Evolutionary conservation across 2,888 invertebrate genomes (phyloP).

Genomic region (Volucella inanis): DNA sequence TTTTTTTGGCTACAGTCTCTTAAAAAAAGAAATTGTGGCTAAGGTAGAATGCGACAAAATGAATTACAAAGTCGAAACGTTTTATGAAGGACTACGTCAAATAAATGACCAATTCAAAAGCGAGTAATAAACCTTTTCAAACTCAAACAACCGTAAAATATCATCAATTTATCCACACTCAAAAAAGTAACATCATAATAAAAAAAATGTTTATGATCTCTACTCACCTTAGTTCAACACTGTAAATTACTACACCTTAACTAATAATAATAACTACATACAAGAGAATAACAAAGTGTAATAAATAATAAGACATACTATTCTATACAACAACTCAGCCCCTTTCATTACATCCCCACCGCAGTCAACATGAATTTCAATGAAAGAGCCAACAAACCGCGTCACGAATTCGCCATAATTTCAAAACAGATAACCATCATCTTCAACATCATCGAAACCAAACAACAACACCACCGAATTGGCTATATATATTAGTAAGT

Average conservation of each 20-base stretch:
- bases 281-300: constrained; percentile 34
- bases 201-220: background rate
- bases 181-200: too few species aligned
- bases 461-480: constrained; percentile 28
- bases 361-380: constrained; percentile 44
- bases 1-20: too few species aligned
- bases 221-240: background rate
- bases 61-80: too few species aligned
- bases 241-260: constrained; percentile 11
- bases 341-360: constrained; percentile 16
- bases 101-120: too few species aligned
- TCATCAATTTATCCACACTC: too few species aligned
- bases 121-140: too few species aligned
- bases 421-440: constrained; percentile 61
- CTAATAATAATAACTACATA: constrained; percentile 11
- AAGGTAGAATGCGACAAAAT: too few species aligned
- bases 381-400: constrained; percentile 56
- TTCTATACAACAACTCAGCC: constrained; percentile 5
- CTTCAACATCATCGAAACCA: constrained; percentile 56
- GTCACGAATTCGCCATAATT: constrained; percentile 66
- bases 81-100: too few species aligned
- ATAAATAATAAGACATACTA: constrained; percentile 57
- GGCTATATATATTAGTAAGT: constrained; percentile 36
- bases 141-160: too few species aligned
- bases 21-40: too few species aligned